Evolutionary conservation across 2,113 vertebrate species (phyloP).

Genomic region (Rhipidura dahli): DNA sequence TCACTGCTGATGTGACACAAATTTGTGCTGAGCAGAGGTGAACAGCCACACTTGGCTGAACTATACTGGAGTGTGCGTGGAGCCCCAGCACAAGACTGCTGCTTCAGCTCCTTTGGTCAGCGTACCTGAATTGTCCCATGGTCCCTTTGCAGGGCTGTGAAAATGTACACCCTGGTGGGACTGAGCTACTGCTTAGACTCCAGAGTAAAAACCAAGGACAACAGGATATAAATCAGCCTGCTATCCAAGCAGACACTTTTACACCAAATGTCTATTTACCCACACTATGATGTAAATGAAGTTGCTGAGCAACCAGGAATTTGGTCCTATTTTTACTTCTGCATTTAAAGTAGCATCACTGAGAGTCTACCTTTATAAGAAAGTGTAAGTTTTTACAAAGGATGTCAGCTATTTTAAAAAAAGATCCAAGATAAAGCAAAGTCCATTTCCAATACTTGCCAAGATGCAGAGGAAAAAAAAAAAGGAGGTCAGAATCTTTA

Average conservation of each 20-base stretch:
- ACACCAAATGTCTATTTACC: neutral
- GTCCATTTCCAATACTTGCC: neutral
- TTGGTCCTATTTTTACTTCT: neutral
- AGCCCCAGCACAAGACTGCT: neutral
- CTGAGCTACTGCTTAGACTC: neutral
- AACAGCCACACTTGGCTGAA: fast-evolving
- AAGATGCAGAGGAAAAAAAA: neutral
- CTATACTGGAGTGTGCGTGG: fast-evolving
- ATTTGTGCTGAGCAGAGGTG: neutral
- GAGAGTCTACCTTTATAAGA: neutral
- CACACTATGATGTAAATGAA: neutral
- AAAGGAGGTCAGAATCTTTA: neutral
- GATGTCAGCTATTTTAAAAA: neutral
- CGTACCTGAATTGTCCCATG: fast-evolving
- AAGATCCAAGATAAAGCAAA: neutral
- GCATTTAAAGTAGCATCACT: neutral
- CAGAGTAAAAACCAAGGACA: neutral
- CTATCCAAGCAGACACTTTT: neutral
- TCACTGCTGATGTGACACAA: fast-evolving
- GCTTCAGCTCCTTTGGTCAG: neutral
- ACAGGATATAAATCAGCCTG: neutral
- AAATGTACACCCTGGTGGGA: neutral
- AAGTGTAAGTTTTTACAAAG: neutral
- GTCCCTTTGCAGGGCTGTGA: neutral
- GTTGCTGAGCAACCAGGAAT: neutral